Base-by-base conservation (phyloP, 2,888 invertebrate genomes). In the Diabrotica balteata region DNA sequence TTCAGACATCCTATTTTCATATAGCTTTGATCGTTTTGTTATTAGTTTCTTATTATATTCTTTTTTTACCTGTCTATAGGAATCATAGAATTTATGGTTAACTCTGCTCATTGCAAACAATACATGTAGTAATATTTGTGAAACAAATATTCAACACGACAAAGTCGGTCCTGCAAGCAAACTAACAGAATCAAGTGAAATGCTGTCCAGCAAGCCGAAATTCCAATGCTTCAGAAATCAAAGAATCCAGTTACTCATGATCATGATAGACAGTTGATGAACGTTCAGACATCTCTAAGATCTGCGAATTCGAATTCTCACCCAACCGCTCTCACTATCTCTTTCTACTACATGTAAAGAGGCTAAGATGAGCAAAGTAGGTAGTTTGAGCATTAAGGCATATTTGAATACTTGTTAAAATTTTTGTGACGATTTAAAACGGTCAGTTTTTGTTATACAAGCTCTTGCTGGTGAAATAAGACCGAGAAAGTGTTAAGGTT, bases 251-350 rank as follows among this genome's bases (percentile, higher is more conserved):
- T 80, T 78, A 78, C 78, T 79, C 80, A 77, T 79, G 81, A 81
- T 80, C 80, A 76, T 79, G 81, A 81, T 81, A 79, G 81, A 81
- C 81, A 80, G 80, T 80, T 81, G 80, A 81, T 79, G 80, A 80
- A 80, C 81, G 80, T 77, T 77, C 79, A 80, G 81, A 81, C 80
- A 81, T 81, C 78, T 79, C 77, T 32, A 79, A 78, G 77, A 80
- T 80, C 77, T 72, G 76, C 69, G 65, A 73, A 70, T 62, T 66
- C 64, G 69, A 68, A 71, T 59, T 53, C 55, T 59, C 67, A 50
- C 61, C 66, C 58, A 63, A 62, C 66, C 57, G 64, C 43, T 43
- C 42, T 7, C 46, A 10, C 59, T 17, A 10, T 59, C 66, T 49
- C 53, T 45, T 42, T 67, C 50, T 51, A 17, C 54, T 61, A 11